Conservation (phyloP, 2,888 invertebrate species). For the Rambutsinella grinnellia region DNA sequence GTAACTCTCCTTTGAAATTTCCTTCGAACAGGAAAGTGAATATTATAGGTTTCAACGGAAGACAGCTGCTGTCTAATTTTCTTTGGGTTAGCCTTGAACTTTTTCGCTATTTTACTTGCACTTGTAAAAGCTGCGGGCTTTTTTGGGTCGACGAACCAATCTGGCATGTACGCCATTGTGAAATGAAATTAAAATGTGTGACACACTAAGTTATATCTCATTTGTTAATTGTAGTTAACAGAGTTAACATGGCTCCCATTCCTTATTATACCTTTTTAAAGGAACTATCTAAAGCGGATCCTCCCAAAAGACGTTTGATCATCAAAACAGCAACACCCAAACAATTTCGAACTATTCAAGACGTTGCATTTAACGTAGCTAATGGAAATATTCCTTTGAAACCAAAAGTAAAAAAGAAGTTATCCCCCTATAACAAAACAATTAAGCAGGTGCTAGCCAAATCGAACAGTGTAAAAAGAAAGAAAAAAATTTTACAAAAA, state of each 20-base stretch:
- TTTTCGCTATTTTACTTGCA: slow-evolving; percentile 10
- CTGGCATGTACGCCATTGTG: slow-evolving; percentile 12
- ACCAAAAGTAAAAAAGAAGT: neutral
- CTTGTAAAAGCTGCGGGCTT: slow-evolving; percentile 12
- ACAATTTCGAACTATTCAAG: slow-evolving; percentile 21
- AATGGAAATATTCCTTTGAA: slow-evolving; percentile 6
- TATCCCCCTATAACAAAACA: neutral
- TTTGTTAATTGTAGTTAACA: too few species aligned
- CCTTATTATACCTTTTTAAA: too few species aligned
- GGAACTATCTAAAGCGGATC: neutral
- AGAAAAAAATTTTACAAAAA: slow-evolving; percentile 5
- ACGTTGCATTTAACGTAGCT: slow-evolving; percentile 10
- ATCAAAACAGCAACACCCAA: neutral
- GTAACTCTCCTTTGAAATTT: slow-evolving; percentile 36
- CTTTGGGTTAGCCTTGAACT: neutral
- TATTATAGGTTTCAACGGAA: slow-evolving; percentile 66
- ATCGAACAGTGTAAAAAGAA: neutral
- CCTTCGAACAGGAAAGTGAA: slow-evolving; percentile 29
- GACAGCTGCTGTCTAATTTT: neutral
- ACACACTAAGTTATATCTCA: neutral
- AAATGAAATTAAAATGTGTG: neutral
- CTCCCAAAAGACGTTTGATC: neutral
- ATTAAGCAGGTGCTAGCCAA: neutral
- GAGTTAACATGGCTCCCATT: too few species aligned
- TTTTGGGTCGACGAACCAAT: neutral